Conservation (phyloP, 2,888 invertebrate species). For the Amphiduros pacificus region DNA sequence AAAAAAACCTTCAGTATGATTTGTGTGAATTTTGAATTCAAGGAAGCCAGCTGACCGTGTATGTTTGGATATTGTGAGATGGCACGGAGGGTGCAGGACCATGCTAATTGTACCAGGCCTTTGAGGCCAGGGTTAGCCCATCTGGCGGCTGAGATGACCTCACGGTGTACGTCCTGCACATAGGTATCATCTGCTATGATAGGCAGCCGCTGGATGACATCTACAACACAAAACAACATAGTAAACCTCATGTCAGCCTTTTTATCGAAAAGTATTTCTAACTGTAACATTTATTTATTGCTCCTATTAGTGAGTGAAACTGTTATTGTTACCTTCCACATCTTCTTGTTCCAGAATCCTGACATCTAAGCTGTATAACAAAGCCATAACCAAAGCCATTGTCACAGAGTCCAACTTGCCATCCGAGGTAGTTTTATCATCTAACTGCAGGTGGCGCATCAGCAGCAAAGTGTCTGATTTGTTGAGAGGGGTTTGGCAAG, state of each 20-base stretch:
- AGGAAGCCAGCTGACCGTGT: slow-evolving; percentile 25
- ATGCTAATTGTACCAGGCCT: slow-evolving; percentile 71
- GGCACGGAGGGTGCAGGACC: slow-evolving; percentile 68
- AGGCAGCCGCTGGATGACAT: slow-evolving; percentile 50
- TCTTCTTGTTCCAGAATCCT: slow-evolving; percentile 68
- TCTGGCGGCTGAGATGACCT: slow-evolving; percentile 42
- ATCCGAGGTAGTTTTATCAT: slow-evolving; percentile 58
- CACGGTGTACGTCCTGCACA: slow-evolving; percentile 62
- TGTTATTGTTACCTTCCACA: slow-evolving; percentile 53
- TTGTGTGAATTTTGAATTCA: too few relatives aligned
- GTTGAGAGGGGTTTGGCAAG: slow-evolving; percentile 76
- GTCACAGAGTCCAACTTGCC: slow-evolving; percentile 80
- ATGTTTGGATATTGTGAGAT: slow-evolving; percentile 53
- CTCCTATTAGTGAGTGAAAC: too few relatives aligned
- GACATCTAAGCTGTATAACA: slow-evolving; percentile 81
- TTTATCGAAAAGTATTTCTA: too few relatives aligned
- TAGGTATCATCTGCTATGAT: slow-evolving; percentile 55
- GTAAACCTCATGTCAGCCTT: too few relatives aligned
- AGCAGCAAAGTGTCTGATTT: slow-evolving; percentile 69
- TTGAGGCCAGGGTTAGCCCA: slow-evolving; percentile 60
- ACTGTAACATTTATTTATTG: too few relatives aligned
- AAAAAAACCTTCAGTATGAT: too few relatives aligned
- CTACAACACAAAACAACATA: slow-evolving; percentile 33
- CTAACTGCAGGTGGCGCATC: slow-evolving; percentile 45
- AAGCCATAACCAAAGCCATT: slow-evolving; percentile 77